These are phyloP conservation scores for Donacobius atricapilla DNA, from an alignment of 2,113 vertebrate species.

Conservation along the genomic window DNA sequence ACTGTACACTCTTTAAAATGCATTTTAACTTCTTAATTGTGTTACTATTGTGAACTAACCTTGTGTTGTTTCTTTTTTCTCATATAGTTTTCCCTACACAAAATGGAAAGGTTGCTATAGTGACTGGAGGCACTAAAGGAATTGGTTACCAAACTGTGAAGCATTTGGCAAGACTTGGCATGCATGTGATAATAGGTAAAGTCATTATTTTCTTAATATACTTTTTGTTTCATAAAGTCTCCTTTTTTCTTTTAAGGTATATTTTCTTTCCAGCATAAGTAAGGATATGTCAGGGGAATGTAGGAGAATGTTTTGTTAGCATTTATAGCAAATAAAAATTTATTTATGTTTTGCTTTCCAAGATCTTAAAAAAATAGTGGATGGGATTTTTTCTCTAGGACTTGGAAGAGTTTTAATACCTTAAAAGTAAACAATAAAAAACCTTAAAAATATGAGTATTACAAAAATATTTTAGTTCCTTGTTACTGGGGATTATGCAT, in stretches of 20 bases:
- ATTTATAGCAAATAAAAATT: neutral
- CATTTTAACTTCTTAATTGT: neutral
- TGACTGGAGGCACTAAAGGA: slow-evolving; percentile 88
- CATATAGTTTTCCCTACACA: slow-evolving; percentile 79
- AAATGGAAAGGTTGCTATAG: slow-evolving; percentile 87
- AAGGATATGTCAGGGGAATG: neutral
- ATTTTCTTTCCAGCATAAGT: neutral
- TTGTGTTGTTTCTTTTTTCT: slow-evolving; percentile 1
- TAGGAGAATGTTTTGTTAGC: neutral
- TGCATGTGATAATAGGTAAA: slow-evolving; percentile 90
- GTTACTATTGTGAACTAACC: neutral
- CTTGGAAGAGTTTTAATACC: neutral
- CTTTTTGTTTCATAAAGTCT: neutral
- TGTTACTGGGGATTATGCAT: neutral
- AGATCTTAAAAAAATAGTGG: neutral
- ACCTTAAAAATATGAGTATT: neutral
- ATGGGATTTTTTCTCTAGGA: neutral
- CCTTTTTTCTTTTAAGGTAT: neutral
- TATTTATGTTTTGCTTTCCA: neutral
- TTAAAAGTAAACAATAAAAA: neutral
- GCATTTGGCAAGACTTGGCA: slow-evolving; percentile 85
- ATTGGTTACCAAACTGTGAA: slow-evolving; percentile 85
- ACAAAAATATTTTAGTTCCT: neutral
- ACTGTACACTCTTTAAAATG: neutral
- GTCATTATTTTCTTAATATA: neutral